Conservation (phyloP, 2,113 vertebrate species). For the Peromyscus leucopus region DNA sequence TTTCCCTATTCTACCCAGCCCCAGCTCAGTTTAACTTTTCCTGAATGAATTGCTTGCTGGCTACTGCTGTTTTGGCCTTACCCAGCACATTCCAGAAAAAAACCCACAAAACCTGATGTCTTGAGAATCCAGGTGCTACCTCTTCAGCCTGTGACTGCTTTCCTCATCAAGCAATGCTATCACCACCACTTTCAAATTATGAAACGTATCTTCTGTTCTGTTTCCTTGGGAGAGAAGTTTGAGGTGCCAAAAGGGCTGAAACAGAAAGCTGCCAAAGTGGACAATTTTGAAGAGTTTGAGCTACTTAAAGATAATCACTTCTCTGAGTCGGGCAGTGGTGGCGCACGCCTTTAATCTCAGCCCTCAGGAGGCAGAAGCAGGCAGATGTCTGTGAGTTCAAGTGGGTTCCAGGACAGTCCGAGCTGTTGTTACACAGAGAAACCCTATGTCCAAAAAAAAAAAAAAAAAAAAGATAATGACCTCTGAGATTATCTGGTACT, state of each 20-base stretch:
- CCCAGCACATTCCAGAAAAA: constrained; percentile 45
- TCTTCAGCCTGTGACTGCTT: neutral
- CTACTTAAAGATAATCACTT: constrained; percentile 29
- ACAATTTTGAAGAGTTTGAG: constrained; percentile 36
- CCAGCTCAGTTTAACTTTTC: constrained; percentile 3
- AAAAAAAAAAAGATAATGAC: constrained; percentile 28
- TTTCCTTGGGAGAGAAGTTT: constrained; percentile 44
- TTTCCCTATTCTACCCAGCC: neutral
- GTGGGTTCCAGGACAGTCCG: neutral
- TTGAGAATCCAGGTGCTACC: neutral
- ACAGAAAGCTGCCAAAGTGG: neutral
- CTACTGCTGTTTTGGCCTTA: constrained; percentile 31
- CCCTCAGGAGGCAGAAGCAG: neutral
- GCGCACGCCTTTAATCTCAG: neutral
- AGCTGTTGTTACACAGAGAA: neutral
- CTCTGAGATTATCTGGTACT: constrained; percentile 23
- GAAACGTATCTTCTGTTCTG: neutral
- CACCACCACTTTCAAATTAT: neutral
- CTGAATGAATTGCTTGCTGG: constrained; percentile 45
- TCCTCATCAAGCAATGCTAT: constrained; percentile 44
- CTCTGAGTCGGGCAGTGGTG: neutral
- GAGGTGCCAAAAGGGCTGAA: neutral
- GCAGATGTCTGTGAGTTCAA: neutral
- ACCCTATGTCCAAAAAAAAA: neutral
- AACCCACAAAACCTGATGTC: neutral